phyloP scores from a whole-genome alignment of 2,113 vertebrate genomes.

The Planiliza haematocheilus region DNA sequence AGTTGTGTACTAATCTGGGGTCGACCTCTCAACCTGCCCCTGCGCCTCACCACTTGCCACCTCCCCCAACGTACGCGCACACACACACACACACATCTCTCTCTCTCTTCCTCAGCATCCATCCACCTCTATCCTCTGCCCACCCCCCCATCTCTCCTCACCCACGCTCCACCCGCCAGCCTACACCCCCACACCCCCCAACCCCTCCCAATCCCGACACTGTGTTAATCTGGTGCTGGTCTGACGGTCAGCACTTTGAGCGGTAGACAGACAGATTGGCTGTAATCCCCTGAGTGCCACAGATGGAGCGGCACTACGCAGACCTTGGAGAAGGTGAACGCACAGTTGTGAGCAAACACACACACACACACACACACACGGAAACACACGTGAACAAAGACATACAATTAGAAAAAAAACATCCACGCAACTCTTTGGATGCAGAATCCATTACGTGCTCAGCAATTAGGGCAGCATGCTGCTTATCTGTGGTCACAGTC shows the following conservation, averaged over 20 bases:
- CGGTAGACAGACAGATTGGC: constrained; percentile 82
- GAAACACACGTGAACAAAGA: constrained; percentile 24
- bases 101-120: constrained; percentile 35
- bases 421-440: constrained; percentile 20
- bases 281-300: constrained; percentile 82
- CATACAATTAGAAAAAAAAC: constrained; percentile 17
- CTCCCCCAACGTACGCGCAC: constrained; percentile 8
- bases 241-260: constrained; percentile 81
- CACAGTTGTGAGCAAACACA: constrained; percentile 36
- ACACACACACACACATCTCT: constrained; percentile 9
- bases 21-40: constrained; percentile 42
- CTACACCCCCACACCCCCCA: neutral
- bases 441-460: constrained; percentile 26
- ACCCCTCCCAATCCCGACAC: constrained; percentile 64
- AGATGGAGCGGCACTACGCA: constrained; percentile 76
- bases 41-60: neutral
- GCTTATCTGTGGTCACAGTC: neutral
- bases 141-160: constrained; percentile 6
- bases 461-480: constrained; percentile 20
- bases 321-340: constrained; percentile 74
- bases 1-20: constrained; percentile 68
- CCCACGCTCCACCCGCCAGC: constrained; percentile 5
- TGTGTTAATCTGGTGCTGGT: constrained; percentile 81
- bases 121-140: neutral
- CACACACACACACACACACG: constrained; percentile 4